Evolutionary conservation across 2,797 vertebrate genomes (phyloP).

Genomic region (Melanotaenia parkinsoni): DNA sequence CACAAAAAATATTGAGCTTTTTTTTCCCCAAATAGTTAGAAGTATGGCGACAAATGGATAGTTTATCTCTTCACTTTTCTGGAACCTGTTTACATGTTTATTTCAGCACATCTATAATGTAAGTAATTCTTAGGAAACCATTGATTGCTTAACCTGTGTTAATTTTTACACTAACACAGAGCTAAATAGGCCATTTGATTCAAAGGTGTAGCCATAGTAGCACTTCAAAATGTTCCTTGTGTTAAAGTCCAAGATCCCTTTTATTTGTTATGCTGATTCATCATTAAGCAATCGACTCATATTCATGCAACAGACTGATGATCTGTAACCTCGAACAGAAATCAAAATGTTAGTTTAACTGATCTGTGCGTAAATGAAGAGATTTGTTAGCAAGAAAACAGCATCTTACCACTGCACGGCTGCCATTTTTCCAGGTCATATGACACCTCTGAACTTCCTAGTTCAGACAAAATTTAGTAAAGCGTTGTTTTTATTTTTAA

Average conservation of each 20-base stretch:
- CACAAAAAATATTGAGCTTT: background rate
- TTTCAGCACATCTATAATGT: background rate
- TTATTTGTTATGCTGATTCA: background rate
- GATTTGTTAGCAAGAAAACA: constrained; percentile 39
- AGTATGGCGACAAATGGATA: background rate
- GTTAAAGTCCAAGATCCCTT: too few relatives aligned
- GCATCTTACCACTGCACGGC: constrained; percentile 83
- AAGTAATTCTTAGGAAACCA: background rate
- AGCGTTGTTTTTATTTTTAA: constrained; percentile 30
- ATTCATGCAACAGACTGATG: fast-evolving
- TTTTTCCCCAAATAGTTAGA: background rate
- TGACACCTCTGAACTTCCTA: constrained; percentile 75
- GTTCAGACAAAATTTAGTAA: constrained; percentile 15
- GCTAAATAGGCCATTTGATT: background rate
- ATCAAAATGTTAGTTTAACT: background rate
- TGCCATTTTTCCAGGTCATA: constrained; percentile 82
- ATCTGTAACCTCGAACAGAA: background rate
- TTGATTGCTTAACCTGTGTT: background rate
- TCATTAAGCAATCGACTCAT: fast-evolving
- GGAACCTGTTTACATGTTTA: background rate
- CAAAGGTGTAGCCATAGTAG: background rate
- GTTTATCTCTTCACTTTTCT: background rate
- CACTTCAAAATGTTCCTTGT: background rate
- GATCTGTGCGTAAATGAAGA: background rate
- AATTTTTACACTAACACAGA: too few relatives aligned